Evolutionary conservation across 1,140 invertebrate genomes (phyloP).

Genomic region (Heliothis subflexa): DNA sequence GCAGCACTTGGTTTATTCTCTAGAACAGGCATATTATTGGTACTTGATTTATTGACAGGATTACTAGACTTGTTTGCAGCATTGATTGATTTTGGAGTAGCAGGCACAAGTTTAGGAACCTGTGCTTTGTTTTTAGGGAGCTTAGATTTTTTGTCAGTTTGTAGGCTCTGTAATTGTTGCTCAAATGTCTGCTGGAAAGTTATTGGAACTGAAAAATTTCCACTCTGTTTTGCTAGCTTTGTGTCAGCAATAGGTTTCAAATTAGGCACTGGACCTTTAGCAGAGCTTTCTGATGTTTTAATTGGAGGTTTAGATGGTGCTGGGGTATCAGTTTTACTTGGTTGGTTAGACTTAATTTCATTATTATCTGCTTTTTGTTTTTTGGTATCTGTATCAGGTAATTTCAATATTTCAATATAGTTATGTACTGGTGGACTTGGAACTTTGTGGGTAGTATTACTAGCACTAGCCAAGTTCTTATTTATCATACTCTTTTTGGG

Average conservation of each 20-base stretch:
- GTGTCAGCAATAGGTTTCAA: conserved; percentile 85
- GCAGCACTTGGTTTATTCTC: conserved; percentile 78
- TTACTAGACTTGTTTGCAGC: conserved; percentile 70
- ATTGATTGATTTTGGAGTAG: conserved; percentile 76
- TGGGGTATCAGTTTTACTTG: conserved; percentile 64
- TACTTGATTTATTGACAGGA: conserved; percentile 58
- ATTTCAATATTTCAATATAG: conserved; percentile 87
- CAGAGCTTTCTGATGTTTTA: conserved; percentile 73
- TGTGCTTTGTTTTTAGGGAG: conserved; percentile 80
- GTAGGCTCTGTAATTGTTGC: conserved; percentile 78
- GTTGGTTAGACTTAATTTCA: conserved; percentile 62
- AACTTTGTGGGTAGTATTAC: conserved; percentile 73
- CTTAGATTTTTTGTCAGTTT: conserved; percentile 82
- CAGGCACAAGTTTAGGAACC: conserved; percentile 81
- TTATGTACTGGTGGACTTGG: conserved; percentile 87
- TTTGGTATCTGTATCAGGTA: conserved; percentile 83
- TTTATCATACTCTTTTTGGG: conserved; percentile 75
- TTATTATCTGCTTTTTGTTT: conserved; percentile 66
- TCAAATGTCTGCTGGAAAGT: conserved; percentile 86
- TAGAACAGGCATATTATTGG: conserved; percentile 51
- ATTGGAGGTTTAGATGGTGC: conserved; percentile 59
- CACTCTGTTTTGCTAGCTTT: conserved; percentile 77
- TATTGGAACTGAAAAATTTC: conserved; percentile 75
- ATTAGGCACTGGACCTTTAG: conserved; percentile 85
- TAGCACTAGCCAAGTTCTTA: conserved; percentile 72